Conservation (phyloP, 2,888 invertebrate species). For the Drosophila rellima region DNA sequence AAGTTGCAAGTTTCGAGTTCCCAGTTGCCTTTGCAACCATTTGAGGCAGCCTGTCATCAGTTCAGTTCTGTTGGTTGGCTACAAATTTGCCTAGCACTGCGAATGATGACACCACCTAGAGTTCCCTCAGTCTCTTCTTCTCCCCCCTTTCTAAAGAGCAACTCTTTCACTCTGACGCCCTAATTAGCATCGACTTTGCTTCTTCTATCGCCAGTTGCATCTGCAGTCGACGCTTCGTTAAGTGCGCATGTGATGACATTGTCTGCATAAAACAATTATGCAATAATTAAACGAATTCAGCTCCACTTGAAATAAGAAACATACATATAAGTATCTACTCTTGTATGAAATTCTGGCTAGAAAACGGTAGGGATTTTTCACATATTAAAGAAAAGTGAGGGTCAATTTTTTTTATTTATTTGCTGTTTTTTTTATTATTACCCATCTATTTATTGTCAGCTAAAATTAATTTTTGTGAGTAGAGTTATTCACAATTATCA, state of each 20-base stretch:
- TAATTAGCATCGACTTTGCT: conserved; percentile 66
- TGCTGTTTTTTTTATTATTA: no score
- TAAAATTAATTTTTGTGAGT: no score
- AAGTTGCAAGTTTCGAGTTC: conserved; percentile 25
- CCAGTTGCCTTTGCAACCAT: conserved; percentile 16
- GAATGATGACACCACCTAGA: conserved; percentile 39
- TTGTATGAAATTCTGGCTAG: no score
- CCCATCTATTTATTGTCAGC: no score
- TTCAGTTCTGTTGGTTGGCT: conserved; percentile 51
- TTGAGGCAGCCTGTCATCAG: conserved; percentile 57
- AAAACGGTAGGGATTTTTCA: no score
- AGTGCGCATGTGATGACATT: conserved; percentile 59
- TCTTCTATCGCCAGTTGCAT: conserved; percentile 11
- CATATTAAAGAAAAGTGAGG: no score
- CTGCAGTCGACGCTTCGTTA: conserved; percentile 60
- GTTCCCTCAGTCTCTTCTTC: neutral
- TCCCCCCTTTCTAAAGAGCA: no score
- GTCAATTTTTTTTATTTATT: no score
- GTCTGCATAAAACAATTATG: conserved; percentile 65
- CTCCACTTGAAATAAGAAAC: neutral
- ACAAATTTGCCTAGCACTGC: conserved; percentile 51
- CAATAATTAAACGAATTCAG: conserved; percentile 60
- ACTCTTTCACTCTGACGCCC: conserved; percentile 37
- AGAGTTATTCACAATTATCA: no score
- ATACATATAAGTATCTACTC: no score